Conservation (phyloP, 2,113 vertebrate species). For the Microcebus jonahi region DNA sequence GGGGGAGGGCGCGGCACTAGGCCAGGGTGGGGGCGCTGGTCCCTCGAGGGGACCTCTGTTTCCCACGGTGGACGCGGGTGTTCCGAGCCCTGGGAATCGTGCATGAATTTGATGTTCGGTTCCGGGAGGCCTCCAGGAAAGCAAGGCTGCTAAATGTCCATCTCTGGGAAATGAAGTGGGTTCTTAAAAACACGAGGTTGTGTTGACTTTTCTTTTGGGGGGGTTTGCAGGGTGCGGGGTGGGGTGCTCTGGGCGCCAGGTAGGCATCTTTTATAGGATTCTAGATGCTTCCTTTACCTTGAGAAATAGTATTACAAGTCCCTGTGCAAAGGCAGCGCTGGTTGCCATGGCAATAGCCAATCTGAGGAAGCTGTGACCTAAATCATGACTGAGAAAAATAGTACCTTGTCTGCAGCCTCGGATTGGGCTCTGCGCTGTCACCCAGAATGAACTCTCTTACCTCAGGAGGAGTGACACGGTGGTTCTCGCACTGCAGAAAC, state of each 20-base stretch:
- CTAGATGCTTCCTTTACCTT: constrained; percentile 82
- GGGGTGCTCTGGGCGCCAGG: not conserved
- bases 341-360: constrained; percentile 94
- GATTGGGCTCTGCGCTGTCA: constrained; percentile 73
- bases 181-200: not conserved
- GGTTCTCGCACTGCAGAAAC: not conserved
- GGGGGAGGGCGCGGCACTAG: not conserved
- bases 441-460: constrained; percentile 81
- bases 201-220: not conserved
- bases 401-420: constrained; percentile 80
- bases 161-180: not conserved
- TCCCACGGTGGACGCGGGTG: constrained; percentile 52
- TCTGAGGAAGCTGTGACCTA: constrained; percentile 89
- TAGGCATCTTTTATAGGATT: constrained; percentile 55
- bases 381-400: constrained; percentile 86
- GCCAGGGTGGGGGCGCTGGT: not conserved
- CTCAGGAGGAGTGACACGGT: constrained; percentile 49
- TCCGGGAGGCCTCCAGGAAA: not conserved
- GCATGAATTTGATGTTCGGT: constrained; percentile 55
- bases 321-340: constrained; percentile 84
- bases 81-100: constrained; percentile 50
- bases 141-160: fast-evolving
- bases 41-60: constrained; percentile 47
- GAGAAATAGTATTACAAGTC: constrained; percentile 85
- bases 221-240: not conserved